Base-by-base conservation (phyloP, 2,888 invertebrate species). In the Campopleginae sp. region DNA sequence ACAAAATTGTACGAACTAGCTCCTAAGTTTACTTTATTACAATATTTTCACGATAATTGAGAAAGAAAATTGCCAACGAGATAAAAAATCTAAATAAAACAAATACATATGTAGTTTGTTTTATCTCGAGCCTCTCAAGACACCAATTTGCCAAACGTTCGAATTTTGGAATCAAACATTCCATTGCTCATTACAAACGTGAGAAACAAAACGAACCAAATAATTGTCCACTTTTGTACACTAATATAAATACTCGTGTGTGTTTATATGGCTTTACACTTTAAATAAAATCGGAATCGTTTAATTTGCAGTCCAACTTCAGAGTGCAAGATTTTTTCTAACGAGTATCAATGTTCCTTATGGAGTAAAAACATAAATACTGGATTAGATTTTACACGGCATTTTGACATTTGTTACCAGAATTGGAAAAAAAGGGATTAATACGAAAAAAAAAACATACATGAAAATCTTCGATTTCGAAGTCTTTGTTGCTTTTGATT, bases 401-500 rank as follows among this genome's bases (percentile, higher is more conserved):
- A 65, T 77, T 54, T 65, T 51, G 14, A 54, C 10, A 72, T 81
- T 63, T 63, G 27, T 65, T 33, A 66, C 58, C 65, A 63, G 46
- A 66, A n/a, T 65, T 27, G n/a, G 68, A 70, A 12, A 58, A 61
- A 42, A 82, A 75, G 82, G 38, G 27, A 8, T 19, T 33, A 82
- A 71, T 17, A 63, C 17, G 2, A 1, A 66, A 46, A 76, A 70
- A 70, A 61, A 77, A 2, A 71, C 12, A 63, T 6, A 48, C 19
- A 74, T 10, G 42, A 70, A 65, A 1, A 61, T 61, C 3, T 63
- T 77, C 38, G 44, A 61, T 65, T 74, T 77, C 61, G 51, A 74
- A 33, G 74, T 74, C 81, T 85, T 85, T 63, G 78, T 82, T 79
- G 79, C 66, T 80, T 85, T 79, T 82, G 58, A 51, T 72, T 85